phyloP scores from a whole-genome alignment of 2,113 vertebrate genomes.

The Xiphophorus hellerii region DNA sequence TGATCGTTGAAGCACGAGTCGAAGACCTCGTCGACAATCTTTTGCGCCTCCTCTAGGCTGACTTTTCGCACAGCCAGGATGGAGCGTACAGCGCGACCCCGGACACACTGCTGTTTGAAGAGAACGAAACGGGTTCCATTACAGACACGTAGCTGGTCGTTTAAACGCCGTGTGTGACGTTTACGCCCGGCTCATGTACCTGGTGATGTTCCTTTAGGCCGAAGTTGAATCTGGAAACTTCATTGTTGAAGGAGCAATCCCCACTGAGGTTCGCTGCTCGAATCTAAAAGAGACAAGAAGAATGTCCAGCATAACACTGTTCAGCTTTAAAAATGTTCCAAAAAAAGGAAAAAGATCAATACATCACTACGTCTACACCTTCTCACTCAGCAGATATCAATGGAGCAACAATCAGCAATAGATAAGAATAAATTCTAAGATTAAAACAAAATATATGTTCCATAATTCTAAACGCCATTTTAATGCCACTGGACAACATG shows the following conservation, averaged over 20 bases:
- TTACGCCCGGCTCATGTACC: constrained; percentile 72
- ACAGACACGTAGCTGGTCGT: not conserved
- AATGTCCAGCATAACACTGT: not conserved
- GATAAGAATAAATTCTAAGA: no score
- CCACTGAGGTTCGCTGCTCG: constrained; percentile 96
- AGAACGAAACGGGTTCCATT: fast-evolving
- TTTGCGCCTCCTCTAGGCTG: constrained; percentile 85
- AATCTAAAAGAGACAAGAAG: constrained; percentile 79
- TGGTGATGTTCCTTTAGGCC: constrained; percentile 93
- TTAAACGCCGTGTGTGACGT: not conserved
- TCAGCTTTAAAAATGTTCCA: not conserved
- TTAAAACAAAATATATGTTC: no score
- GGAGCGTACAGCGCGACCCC: constrained; percentile 89
- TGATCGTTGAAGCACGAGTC: constrained; percentile 93
- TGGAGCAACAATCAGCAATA: no score
- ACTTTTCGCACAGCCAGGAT: constrained; percentile 93
- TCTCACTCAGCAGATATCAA: no score
- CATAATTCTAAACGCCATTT: no score
- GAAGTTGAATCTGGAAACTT: constrained; percentile 88
- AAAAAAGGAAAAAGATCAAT: no score
- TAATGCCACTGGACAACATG: no score
- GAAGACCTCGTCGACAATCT: constrained; percentile 93
- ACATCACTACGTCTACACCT: no score
- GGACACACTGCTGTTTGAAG: constrained; percentile 85
- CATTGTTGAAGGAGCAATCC: constrained; percentile 90